Evolutionary conservation across 64 coral and sea anemone species (phyloP).

Genomic region (Stichodactyla mertensii): DNA sequence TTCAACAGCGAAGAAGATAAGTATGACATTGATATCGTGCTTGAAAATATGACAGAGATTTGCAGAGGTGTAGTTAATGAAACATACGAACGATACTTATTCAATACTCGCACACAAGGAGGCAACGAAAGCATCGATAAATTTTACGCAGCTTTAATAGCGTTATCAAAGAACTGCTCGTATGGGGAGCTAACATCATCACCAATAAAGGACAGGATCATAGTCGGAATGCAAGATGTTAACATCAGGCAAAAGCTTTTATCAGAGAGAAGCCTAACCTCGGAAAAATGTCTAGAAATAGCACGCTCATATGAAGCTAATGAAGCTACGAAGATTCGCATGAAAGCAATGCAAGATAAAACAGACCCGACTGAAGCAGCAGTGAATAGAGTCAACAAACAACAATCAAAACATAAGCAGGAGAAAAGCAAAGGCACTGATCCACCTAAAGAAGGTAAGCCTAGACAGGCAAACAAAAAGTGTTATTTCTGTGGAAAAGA

Average conservation of each 20-base stretch:
- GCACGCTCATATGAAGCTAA: conserved; percentile 30
- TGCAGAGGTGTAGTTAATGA: too few relatives aligned
- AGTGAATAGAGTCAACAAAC: neutral
- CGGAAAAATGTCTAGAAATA: conserved; percentile 55
- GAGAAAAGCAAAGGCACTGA: neutral
- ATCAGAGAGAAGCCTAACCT: conserved; percentile 1
- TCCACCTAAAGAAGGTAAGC: conserved; percentile 28
- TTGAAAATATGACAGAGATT: too few relatives aligned
- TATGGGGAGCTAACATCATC: conserved; percentile 26
- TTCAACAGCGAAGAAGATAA: too few relatives aligned
- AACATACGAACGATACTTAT: too few relatives aligned
- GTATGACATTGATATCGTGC: too few relatives aligned
- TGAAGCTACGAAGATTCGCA: conserved; percentile 33
- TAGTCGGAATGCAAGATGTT: conserved; percentile 34
- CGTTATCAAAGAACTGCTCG: conserved; percentile 47
- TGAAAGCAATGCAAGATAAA: conserved; percentile 36
- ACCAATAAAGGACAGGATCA: conserved; percentile 39
- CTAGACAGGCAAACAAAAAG: conserved; percentile 42
- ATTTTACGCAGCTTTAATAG: too few relatives aligned
- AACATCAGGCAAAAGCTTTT: neutral
- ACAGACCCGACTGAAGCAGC: neutral
- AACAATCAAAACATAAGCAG: neutral
- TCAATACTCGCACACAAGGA: too few relatives aligned
- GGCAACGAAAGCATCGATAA: too few relatives aligned
- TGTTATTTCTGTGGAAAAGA: conserved; percentile 60